Percentiles rank a stretch among this genome's conserved stretches.
Conservation (phyloP, 1,140 invertebrate species). For the Nomia melanderi region DNA sequence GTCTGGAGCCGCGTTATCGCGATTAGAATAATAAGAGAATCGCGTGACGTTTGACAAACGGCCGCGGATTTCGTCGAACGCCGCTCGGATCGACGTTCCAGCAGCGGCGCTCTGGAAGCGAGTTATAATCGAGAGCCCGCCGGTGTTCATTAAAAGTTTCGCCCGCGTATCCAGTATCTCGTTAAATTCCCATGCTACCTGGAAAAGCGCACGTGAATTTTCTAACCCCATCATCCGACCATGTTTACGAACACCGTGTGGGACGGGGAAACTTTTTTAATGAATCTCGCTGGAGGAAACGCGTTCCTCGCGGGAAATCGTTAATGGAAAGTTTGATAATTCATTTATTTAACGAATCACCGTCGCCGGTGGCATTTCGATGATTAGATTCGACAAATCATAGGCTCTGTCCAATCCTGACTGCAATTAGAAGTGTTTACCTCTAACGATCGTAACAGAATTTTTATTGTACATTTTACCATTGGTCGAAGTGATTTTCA, state of each 20-base stretch:
- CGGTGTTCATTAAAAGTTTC: slow-evolving; percentile 12
- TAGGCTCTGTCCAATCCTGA: too few relatives aligned
- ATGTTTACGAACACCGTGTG: background rate
- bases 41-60: slow-evolving; percentile 18
- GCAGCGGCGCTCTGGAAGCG: background rate
- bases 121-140: background rate
- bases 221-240: background rate
- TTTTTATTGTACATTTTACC: too few relatives aligned
- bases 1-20: background rate
- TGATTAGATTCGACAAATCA: too few relatives aligned
- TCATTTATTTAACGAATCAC: too few relatives aligned
- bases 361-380: too few relatives aligned
- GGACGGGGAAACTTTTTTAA: too few relatives aligned
- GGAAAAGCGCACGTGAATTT: background rate
- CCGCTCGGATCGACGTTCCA: background rate
- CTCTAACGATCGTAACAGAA: too few relatives aligned
- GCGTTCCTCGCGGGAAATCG: too few relatives aligned
- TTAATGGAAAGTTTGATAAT: background rate
- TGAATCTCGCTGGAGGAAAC: too few relatives aligned
- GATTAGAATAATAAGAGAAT: background rate
- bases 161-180: background rate
- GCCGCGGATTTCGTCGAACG: background rate
- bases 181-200: background rate
- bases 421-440: too few relatives aligned
- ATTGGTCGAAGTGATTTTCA: too few relatives aligned